Evolutionary conservation across 2,888 invertebrate species (phyloP), one percentile per base, ranked within the genome.

Genomic region (Flexamia atlantica): DNA sequence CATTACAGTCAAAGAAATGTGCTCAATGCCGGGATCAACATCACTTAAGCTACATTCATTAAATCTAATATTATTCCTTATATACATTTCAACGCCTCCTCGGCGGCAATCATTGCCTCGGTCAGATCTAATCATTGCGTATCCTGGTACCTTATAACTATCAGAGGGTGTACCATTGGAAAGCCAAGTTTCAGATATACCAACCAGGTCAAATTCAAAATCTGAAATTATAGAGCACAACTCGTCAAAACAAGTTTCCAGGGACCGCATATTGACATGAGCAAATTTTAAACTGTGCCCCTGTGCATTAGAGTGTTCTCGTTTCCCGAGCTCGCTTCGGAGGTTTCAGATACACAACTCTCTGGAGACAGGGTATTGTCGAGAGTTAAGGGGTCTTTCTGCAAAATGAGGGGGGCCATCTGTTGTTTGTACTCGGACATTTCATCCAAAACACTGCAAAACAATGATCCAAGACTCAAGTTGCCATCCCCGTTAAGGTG

Each of bases 201-300:
- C 32, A 2, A 72, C 10, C 28, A 72, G 4, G 17, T 72, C 42
- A 23, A 72, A 72, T 1, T 72, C 20, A 72, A 72, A 72, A 72
- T 72, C 72, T 1, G 5, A 25, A 9, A 72, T 23, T 40, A 40
- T 2, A 0, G 72, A 72, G 72, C 72, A 36, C 23, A 72, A 23
- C 20, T 72, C 42, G n/a, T 72, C 40, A 42, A 72, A 72, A 1
- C 72, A 36, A 23, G 72, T 72, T 12, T 40, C 72, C 30, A 72
- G 2, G 10, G 42, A 72, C 0, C 72, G 72, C 14, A 72, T 72
- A 23, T 72, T 72, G 2, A 72, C 23, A 30, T 72, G 72, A 30
- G 40, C 72, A 23, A 72, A 36, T 72, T 1, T 72, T 40, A 40
- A n/a, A 40, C 7, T 25, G 14, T 72, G 53, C 23, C 23, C 23